Evolutionary conservation across 2,797 vertebrate genomes (phyloP).

Genomic region (Schizopygopsis malacanthus): DNA sequence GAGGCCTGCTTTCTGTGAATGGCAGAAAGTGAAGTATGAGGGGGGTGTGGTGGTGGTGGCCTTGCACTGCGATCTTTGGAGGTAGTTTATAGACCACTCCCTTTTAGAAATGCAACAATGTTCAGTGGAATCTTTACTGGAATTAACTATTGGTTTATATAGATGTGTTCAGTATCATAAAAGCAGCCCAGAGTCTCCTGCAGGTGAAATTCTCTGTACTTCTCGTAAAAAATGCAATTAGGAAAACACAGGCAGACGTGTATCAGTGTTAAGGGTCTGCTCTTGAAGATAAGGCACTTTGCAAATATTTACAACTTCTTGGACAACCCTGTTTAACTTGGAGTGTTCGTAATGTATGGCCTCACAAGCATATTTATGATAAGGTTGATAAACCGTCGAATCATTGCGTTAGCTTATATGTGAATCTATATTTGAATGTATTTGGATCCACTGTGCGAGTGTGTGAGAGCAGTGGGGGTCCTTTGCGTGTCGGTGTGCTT

Average conservation of each 20-base stretch:
- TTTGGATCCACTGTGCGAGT: conserved; percentile 15
- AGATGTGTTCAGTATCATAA: not conserved
- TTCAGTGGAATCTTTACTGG: not conserved
- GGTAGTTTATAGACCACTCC: conserved; percentile 1
- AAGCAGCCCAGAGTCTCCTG: not conserved
- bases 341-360: conserved; percentile 11
- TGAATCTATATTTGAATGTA: not conserved
- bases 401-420: conserved; percentile 38
- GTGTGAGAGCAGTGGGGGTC: not conserved
- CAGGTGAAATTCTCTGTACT: not conserved
- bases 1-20: conserved; percentile 46
- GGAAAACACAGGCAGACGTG: conserved; percentile 14
- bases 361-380: conserved; percentile 19
- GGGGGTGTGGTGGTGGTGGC: conserved; percentile 9
- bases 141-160: not conserved
- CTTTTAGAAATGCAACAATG: not conserved
- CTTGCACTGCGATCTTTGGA: conserved; percentile 16
- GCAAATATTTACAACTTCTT: conserved; percentile 55
- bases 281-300: conserved; percentile 45
- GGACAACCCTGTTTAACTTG: conserved; percentile 48
- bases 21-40: conserved; percentile 33
- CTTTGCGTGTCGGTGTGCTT: conserved; percentile 50
- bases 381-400: conserved; percentile 32
- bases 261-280: conserved; percentile 40
- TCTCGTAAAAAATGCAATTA: conserved; percentile 35